Evolutionary conservation across 1,140 invertebrate species (phyloP), one percentile per base, ranked within the genome.

Genomic region (Vanessa tameamea): DNA sequence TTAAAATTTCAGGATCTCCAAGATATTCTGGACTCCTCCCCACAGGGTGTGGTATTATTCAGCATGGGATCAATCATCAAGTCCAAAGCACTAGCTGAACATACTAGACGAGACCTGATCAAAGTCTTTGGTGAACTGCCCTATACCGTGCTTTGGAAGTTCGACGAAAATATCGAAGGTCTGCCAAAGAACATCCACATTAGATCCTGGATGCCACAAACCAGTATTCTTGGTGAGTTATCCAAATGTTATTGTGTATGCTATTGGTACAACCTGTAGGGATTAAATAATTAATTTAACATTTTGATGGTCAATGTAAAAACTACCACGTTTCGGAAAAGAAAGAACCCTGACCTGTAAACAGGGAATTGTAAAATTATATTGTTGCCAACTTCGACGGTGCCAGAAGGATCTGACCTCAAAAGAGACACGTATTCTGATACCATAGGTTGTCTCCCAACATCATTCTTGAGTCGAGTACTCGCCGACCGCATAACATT

Each of bases 121-220:
- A 47, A 77, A n/a, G 51, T 83, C 0, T 78, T 88, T 7, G 80
- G 77, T 0, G 55, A 65, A 15, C 70, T 86, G 0, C 80, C 80
- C 0, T 82, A 84, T 61, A 90, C 87, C 7, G 92, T 93, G 0
- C 73, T 94, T 3, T 94, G 93, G 93, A 94, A 94, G 79, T 94
- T 88, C 76, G 94, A 94, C 74, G 78, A 80, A 9, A 78, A 86
- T 8, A 55, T 92, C 1, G 75, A 82, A 4, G 76, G 79, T 51
- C 64, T 88, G 7, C 88, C 93, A 0, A 73, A 85, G 3, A 96
- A 96, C 82, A 86, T 96, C 0, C 92, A 94, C 75, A 76, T 95
- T 0, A 87, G 85, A 48, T 88, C 93, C 20, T 96, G 95, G 95
- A 81, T 95, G 37, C 95, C 95, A 0, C 95, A 96, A 75, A 89